Conservation (phyloP, 2,113 vertebrate genomes). For the Dipodomys ordii region DNA sequence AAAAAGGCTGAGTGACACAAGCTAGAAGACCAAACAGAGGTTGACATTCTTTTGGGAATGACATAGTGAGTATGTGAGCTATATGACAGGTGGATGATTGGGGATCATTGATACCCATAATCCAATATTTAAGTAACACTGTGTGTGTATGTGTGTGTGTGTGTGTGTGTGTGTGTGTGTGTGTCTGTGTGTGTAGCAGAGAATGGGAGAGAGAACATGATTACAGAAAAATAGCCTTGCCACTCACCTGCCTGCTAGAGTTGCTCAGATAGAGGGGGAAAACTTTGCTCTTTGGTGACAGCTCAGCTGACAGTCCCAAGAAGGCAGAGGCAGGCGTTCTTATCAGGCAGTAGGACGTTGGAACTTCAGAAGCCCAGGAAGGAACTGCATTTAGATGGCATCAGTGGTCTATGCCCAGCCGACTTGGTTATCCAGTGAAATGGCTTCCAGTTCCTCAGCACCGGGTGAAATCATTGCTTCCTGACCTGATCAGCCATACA, state of each 20-base stretch:
- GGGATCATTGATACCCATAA: neutral
- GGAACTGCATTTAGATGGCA: neutral
- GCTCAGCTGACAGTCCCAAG: neutral
- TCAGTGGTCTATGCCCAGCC: neutral
- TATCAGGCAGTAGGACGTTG: neutral
- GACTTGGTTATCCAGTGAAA: neutral
- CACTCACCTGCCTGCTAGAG: neutral
- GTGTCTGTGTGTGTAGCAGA: neutral
- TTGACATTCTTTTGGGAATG: neutral
- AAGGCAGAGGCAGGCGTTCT: neutral
- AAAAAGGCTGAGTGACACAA: too few species aligned
- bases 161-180: neutral
- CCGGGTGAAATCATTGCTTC: neutral
- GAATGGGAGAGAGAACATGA: neutral
- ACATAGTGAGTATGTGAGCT: neutral
- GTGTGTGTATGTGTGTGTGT: too few species aligned
- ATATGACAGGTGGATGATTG: rapidly evolving
- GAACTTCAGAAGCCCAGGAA: neutral
- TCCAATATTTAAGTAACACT: neutral
- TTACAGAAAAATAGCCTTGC: neutral
- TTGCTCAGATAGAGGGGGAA: neutral
- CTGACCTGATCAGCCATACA: too few species aligned
- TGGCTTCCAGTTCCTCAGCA: rapidly evolving
- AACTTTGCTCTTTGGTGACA: neutral
- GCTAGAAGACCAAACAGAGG: neutral